Evolutionary conservation across 1,140 invertebrate species (phyloP).

Genomic region (Diorhabda carinulata): DNA sequence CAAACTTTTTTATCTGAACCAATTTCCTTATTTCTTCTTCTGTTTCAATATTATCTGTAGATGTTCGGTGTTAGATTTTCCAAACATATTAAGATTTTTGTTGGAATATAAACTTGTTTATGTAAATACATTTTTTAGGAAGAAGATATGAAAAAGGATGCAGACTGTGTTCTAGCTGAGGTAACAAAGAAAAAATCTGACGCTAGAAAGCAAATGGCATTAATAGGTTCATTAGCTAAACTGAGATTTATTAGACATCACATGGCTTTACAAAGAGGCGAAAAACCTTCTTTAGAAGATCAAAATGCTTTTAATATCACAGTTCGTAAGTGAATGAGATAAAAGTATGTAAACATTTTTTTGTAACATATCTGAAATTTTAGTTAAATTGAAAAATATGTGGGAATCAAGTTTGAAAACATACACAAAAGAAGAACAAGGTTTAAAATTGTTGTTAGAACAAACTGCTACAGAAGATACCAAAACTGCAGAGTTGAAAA

Average conservation of each 20-base stretch:
- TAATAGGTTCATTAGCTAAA: slow-evolving; percentile 60
- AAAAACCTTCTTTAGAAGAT: slow-evolving; percentile 50
- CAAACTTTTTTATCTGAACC: too few relatives aligned
- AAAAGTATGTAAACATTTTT: background rate
- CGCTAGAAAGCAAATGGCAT: slow-evolving; percentile 58
- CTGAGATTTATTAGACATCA: slow-evolving; percentile 59
- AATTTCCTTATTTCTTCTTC: too few relatives aligned
- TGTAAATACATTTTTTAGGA: slow-evolving; percentile 49
- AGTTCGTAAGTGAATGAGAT: slow-evolving; percentile 25
- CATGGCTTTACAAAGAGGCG: slow-evolving; percentile 58
- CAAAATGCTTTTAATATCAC: slow-evolving; percentile 38
- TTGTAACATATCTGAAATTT: background rate
- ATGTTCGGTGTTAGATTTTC: too few relatives aligned
- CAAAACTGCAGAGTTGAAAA: slow-evolving; percentile 30
- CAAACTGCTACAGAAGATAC: slow-evolving; percentile 37
- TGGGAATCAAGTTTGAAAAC: slow-evolving; percentile 41
- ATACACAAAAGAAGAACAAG: slow-evolving; percentile 44
- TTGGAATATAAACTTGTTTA: too few relatives aligned
- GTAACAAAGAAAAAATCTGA: slow-evolving; percentile 65
- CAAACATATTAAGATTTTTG: too few relatives aligned
- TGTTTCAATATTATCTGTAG: too few relatives aligned
- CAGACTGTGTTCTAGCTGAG: slow-evolving; percentile 65
- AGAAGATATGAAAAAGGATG: slow-evolving; percentile 61
- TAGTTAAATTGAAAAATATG: slow-evolving; percentile 39
- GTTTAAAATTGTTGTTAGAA: slow-evolving; percentile 41